A percentile compares a stretch with the other conserved stretches of the same genome.
phyloP scores from a whole-genome alignment of 2,888 invertebrate species.

The Protodeltote pygarga region DNA sequence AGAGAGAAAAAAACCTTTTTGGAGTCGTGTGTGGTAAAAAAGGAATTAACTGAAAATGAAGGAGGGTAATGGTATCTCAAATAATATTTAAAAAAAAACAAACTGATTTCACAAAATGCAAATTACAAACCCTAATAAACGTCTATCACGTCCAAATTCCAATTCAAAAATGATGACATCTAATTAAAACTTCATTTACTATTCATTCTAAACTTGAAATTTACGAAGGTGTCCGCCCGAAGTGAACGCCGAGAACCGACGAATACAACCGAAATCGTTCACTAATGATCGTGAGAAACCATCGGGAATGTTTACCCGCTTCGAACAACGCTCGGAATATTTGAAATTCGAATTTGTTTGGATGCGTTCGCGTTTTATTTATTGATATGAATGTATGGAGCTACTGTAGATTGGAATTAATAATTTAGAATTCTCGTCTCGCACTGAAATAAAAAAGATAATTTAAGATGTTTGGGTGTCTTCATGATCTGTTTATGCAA shows the following conservation, averaged over 20 bases:
- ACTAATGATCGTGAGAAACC: slow-evolving; percentile 64
- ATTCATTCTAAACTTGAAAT: slow-evolving; percentile 40
- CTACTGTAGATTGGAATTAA: slow-evolving; percentile 6
- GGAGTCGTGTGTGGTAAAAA: no score
- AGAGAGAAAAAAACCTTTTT: no score
- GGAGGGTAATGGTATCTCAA: no score
- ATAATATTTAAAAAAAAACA: no score
- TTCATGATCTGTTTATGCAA: background rate
- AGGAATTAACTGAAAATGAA: no score
- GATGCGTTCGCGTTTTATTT: slow-evolving; percentile 34
- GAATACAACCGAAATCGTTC: slow-evolving; percentile 42
- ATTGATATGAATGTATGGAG: slow-evolving; percentile 26
- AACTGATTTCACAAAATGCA: background rate
- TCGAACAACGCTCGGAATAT: slow-evolving; percentile 52
- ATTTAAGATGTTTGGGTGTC: background rate
- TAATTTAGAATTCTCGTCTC: background rate
- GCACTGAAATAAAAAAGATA: background rate
- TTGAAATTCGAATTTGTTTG: slow-evolving; percentile 56
- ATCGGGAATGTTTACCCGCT: slow-evolving; percentile 48
- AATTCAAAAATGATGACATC: slow-evolving; percentile 28
- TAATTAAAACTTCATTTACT: slow-evolving; percentile 37
- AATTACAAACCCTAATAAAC: slow-evolving; percentile 14
- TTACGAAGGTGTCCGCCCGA: slow-evolving; percentile 40
- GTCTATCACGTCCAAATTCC: slow-evolving; percentile 9
- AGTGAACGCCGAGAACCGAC: slow-evolving; percentile 30